Conservation (phyloP, 2,888 invertebrate genomes). For the Hofmannophila pseudospretella region DNA sequence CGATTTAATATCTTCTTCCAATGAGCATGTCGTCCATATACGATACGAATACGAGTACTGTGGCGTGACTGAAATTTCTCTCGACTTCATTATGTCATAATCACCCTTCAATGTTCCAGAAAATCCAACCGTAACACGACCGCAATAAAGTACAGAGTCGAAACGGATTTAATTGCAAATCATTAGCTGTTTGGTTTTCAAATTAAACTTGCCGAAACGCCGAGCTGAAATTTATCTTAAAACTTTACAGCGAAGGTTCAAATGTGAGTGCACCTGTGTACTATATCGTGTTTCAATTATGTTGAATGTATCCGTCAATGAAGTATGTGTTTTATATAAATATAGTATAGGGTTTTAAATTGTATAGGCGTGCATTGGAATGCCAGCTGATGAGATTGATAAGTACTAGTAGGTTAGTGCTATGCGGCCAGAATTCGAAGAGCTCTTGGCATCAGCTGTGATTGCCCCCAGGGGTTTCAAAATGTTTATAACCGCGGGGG, state of each 20-base stretch:
- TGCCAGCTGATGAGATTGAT: constrained; percentile 54
- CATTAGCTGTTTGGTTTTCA: constrained; percentile 44
- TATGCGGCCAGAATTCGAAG: background rate
- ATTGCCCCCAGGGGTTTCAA: background rate
- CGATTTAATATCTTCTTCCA: constrained; percentile 32
- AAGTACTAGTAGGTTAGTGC: constrained; percentile 35
- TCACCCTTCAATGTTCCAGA: constrained; percentile 23
- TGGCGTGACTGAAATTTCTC: constrained; percentile 65
- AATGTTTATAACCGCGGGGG: too few relatives aligned
- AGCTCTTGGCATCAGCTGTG: constrained; percentile 3
- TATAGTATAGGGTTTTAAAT: constrained; percentile 41
- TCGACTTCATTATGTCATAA: constrained; percentile 44
- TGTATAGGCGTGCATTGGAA: constrained; percentile 41
- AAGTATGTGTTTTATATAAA: constrained; percentile 43
- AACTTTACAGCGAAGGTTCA: constrained; percentile 35
- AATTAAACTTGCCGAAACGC: constrained; percentile 31
- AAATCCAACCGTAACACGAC: constrained; percentile 43
- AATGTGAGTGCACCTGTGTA: constrained; percentile 38
- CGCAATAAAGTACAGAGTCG: constrained; percentile 44
- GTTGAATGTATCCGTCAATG: constrained; percentile 44
- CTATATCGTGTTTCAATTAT: constrained; percentile 61
- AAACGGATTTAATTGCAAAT: constrained; percentile 45
- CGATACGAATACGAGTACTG: constrained; percentile 44
- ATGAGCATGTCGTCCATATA: constrained; percentile 38
- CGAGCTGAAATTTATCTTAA: constrained; percentile 45